phyloP scores from a whole-genome alignment of 92 coral and sea anemone species.

The Umimayanthus kanabou region DNA sequence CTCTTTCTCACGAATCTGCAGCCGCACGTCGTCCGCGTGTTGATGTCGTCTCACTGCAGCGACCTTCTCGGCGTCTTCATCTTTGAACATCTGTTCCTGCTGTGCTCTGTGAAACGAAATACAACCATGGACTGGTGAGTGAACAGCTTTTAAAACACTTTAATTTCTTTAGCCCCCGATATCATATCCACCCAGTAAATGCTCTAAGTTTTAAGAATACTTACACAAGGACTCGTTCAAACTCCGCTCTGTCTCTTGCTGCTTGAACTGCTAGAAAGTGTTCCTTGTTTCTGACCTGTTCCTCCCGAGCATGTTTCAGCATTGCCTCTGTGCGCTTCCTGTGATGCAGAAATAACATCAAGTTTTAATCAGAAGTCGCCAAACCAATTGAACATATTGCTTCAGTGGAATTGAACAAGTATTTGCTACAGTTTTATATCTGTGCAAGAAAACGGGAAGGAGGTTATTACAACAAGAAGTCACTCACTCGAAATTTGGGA shows the following conservation, averaged over 20 bases:
- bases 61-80: constrained; percentile 78
- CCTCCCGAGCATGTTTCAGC: constrained; percentile 86
- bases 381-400: too few relatives aligned
- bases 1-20: constrained; percentile 94
- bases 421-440: too few relatives aligned
- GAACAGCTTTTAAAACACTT: background rate
- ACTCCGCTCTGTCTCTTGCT: constrained; percentile 95
- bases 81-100: constrained; percentile 83
- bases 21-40: constrained; percentile 91
- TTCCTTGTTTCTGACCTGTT: constrained; percentile 91
- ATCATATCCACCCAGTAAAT: background rate
- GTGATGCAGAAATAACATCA: background rate
- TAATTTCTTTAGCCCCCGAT: too few relatives aligned
- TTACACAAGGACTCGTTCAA: constrained; percentile 92
- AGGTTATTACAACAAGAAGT: too few relatives aligned
- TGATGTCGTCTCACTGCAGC: constrained; percentile 86
- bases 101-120: constrained; percentile 71
- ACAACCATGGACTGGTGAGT: background rate
- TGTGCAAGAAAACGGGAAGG: too few relatives aligned
- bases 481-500: too few relatives aligned
- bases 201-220: constrained; percentile 25
- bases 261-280: constrained; percentile 98
- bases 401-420: too few relatives aligned
- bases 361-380: too few relatives aligned
- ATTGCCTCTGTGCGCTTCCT: constrained; percentile 90